Evolutionary conservation across 2,888 invertebrate species (phyloP).

Genomic region (Eilema griseolum): DNA sequence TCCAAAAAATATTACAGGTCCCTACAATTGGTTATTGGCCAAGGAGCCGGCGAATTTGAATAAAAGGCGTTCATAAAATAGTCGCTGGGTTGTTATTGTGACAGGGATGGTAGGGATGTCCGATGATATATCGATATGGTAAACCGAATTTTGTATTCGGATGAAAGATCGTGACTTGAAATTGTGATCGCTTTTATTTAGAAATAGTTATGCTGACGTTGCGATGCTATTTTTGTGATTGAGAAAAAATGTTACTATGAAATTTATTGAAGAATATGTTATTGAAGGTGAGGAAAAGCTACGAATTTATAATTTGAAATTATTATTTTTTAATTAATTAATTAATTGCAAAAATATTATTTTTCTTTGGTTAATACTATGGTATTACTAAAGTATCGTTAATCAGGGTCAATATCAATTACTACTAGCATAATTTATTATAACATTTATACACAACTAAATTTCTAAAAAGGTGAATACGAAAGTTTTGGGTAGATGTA

Average conservation of each 20-base stretch:
- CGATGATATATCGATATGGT: conserved; percentile 34
- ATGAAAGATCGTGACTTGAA: conserved; percentile 13
- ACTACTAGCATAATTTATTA: no score
- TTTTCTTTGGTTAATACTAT: no score
- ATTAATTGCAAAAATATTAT: no score
- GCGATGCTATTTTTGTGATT: neutral
- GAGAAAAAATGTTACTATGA: neutral
- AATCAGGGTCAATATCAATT: no score
- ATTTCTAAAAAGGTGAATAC: no score
- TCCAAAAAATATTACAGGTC: conserved; percentile 65
- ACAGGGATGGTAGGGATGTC: conserved; percentile 59
- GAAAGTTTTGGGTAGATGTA: neutral
- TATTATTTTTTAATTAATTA: no score
- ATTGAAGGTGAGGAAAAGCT: no score
- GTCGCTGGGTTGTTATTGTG: conserved; percentile 80
- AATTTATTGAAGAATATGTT: no score
- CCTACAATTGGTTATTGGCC: conserved; percentile 76
- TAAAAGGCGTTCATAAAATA: conserved; percentile 84
- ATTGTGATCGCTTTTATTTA: neutral
- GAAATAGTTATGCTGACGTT: neutral
- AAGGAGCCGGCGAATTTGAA: conserved; percentile 82
- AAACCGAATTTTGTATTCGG: conserved; percentile 23
- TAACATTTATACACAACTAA: no score
- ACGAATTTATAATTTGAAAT: no score
- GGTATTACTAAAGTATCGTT: no score